A percentile compares a stretch with the other conserved stretches of the same genome.
Evolutionary conservation across 2,797 vertebrate genomes (phyloP).

Genomic region (Lepus townsendii): DNA sequence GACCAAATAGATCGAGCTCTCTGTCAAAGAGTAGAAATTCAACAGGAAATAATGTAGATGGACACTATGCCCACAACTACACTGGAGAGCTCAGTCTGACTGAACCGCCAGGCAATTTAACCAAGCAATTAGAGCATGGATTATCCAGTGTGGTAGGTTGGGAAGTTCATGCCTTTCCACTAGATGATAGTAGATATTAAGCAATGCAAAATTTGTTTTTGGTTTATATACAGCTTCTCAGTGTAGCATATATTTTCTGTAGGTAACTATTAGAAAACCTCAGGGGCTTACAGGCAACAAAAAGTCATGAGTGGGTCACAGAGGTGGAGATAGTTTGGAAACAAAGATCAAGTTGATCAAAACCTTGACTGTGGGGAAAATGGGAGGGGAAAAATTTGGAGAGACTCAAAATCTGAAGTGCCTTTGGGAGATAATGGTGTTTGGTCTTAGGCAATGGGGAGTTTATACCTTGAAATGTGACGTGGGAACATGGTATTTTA

Average conservation of each 20-base stretch:
- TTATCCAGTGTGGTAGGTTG: neutral
- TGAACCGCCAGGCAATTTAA: neutral
- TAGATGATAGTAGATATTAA: neutral
- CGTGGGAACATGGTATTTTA: neutral
- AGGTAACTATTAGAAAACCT: neutral
- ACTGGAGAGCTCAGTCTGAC: neutral
- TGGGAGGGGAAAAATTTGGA: neutral
- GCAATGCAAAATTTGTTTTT: constrained; percentile 37
- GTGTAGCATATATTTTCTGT: constrained; percentile 12
- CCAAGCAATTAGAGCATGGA: neutral
- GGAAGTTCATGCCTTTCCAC: neutral
- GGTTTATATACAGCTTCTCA: neutral
- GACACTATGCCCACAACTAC: neutral
- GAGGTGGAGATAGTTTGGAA: neutral
- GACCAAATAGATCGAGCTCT: neutral
- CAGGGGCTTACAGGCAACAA: neutral
- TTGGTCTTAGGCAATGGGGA: neutral
- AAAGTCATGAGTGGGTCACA: neutral
- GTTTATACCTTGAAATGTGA: neutral
- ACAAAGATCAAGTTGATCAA: neutral
- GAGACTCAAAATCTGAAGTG: neutral
- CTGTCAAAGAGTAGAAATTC: constrained; percentile 43
- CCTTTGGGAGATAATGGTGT: neutral
- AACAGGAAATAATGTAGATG: neutral
- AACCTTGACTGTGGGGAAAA: neutral